Evolutionary conservation across 2,888 invertebrate genomes (phyloP), one percentile per base, ranked within the genome.

Genomic region (Enchytraeus crypticus): DNA sequence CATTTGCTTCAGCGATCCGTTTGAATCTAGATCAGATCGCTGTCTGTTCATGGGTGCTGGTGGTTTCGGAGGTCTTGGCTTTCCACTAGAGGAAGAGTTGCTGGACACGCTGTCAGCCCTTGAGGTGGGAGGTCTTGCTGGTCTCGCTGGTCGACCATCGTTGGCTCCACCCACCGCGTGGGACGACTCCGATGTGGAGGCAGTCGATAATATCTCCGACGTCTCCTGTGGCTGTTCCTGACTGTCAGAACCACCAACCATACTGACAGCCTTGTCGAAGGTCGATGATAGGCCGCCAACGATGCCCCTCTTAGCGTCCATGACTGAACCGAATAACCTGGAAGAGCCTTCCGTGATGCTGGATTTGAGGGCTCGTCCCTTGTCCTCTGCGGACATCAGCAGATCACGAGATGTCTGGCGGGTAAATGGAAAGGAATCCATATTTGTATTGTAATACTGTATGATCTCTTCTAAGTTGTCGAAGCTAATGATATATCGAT

Each of bases 291-390:
- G 29, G 0, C 67, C 65, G 1, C 56, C 65, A 26, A 67, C 49
- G 5, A 67, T 32, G 23, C 65, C 65, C 27, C 61, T 64, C 51
- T 60, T 62, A 5, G 58, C 58, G 5, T 47, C 59, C 26, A 53
- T 60, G 27, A 67, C 62, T 2, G 67, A 66, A 34, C 61, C 65
- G 49, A 65, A 59, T 11, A 67, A 53, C 21, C 62, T 46, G 1
- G 66, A 65, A 21, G 66, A 65, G 4, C 65, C 64, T 34, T 65
- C 64, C 18, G 62, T 66, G 33, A 67, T 53, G 38, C 63, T 65
- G 21, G 66, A 64, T 26, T 62, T 57, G 18, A 66, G 43, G 38
- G 53, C 43, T 5, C 58, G 45, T 5, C 57, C 55, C 29, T 38
- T 56, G 34, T 60, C 63, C 38, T 60, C 56, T 2, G 55, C 26